Conservation (phyloP, 2,113 vertebrate genomes). For the Furnarius figulus region DNA sequence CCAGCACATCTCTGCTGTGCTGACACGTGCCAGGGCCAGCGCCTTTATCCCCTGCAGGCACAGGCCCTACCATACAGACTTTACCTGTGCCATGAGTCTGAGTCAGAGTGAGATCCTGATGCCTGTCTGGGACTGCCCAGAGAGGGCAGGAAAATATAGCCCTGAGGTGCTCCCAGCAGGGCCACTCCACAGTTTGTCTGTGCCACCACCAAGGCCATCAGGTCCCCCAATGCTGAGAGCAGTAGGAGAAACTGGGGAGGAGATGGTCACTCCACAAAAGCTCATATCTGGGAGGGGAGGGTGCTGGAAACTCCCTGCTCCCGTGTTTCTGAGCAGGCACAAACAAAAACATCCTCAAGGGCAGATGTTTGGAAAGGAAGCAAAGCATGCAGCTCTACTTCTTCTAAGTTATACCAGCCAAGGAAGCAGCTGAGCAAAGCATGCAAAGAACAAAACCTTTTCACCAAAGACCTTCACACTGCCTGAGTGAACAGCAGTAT, state of each 20-base stretch:
- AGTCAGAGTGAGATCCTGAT: neutral
- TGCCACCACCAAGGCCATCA: fast-evolving
- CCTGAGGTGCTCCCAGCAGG: neutral
- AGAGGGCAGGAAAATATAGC: neutral
- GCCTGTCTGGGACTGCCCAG: neutral
- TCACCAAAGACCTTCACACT: neutral
- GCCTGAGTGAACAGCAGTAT: fast-evolving
- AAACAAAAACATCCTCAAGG: neutral
- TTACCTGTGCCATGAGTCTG: fast-evolving
- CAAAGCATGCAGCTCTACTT: neutral
- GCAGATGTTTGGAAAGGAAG: conserved; percentile 21
- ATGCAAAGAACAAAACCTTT: neutral
- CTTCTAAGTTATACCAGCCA: neutral
- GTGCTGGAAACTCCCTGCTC: neutral
- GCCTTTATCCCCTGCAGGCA: neutral
- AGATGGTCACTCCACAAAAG: fast-evolving
- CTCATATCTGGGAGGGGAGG: fast-evolving
- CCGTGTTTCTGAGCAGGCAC: neutral
- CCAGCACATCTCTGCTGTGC: neutral
- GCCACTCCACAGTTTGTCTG: neutral
- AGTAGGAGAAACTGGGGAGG: neutral
- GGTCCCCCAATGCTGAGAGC: fast-evolving
- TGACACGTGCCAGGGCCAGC: neutral
- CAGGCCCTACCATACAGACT: neutral
- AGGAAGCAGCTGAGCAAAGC: neutral